Conservation (phyloP, 2,888 invertebrate genomes). For the Coenonympha arcania region DNA sequence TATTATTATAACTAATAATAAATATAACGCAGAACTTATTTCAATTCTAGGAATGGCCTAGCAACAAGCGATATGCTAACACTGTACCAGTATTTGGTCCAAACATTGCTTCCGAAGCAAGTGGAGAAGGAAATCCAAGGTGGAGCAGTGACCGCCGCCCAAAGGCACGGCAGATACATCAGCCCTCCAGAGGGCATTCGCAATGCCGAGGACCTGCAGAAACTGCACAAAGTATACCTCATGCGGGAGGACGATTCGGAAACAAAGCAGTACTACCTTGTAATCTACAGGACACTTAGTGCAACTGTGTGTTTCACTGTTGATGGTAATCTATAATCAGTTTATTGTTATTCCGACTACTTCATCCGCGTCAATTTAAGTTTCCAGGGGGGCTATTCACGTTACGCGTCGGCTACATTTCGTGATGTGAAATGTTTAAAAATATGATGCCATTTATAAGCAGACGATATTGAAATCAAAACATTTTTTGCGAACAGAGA, state of each 20-base stretch:
- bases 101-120: slow-evolving; percentile 85
- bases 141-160: slow-evolving; percentile 74
- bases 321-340: slow-evolving; percentile 78
- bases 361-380: too few relatives aligned
- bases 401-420: too few relatives aligned
- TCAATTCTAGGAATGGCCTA: slow-evolving; percentile 84
- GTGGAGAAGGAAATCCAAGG: slow-evolving; percentile 81
- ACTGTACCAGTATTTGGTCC: slow-evolving; percentile 88
- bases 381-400: too few relatives aligned
- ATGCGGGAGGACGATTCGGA: slow-evolving; percentile 72
- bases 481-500: too few relatives aligned
- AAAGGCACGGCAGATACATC: slow-evolving; percentile 65
- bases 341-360: too few relatives aligned
- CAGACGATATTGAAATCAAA: too few relatives aligned
- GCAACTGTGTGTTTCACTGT: slow-evolving; percentile 90
- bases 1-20: too few relatives aligned
- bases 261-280: slow-evolving; percentile 79
- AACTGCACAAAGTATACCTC: slow-evolving; percentile 81
- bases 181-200: slow-evolving; percentile 62
- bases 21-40: background rate
- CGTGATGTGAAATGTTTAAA: too few relatives aligned
- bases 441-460: too few relatives aligned
- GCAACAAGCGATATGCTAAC: slow-evolving; percentile 89
- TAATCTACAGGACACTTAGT: slow-evolving; percentile 89
- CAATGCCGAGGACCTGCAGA: slow-evolving; percentile 68